phyloP scores from a whole-genome alignment of 2,797 vertebrate species.

The Sparus aurata region DNA sequence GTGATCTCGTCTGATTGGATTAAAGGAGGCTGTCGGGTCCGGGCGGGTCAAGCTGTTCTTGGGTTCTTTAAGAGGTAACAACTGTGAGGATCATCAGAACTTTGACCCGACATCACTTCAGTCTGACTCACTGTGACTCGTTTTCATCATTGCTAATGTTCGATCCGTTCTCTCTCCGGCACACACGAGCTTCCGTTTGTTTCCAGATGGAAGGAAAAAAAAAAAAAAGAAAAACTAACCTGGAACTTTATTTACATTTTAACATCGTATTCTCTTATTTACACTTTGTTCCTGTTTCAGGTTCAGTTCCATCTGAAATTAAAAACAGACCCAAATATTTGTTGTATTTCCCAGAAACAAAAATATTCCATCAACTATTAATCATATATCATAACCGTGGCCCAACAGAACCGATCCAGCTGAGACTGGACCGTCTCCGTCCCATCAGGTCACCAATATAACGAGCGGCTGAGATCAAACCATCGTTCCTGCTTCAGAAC shows the following conservation, averaged over 20 bases:
- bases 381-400: too few species aligned
- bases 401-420: too few species aligned
- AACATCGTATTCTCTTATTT: constrained; percentile 77
- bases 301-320: constrained; percentile 48
- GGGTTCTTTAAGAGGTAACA: too few species aligned
- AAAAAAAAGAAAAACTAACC: constrained; percentile 47
- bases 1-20: too few species aligned
- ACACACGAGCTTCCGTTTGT: constrained; percentile 33
- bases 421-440: not conserved
- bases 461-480: not conserved
- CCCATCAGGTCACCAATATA: constrained; percentile 7
- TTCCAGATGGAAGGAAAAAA: constrained; percentile 53
- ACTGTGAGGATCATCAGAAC: too few species aligned
- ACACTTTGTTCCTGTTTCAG: constrained; percentile 67
- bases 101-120: too few species aligned
- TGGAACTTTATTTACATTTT: constrained; percentile 78
- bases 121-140: not conserved
- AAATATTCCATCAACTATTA: constrained; percentile 6
- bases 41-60: too few species aligned
- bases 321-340: not conserved
- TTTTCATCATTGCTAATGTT: not conserved
- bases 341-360: constrained; percentile 5
- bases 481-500: not conserved
- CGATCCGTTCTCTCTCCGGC: constrained; percentile 16
- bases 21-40: too few species aligned